A percentile compares a stretch with the other conserved stretches of the same genome.
These are phyloP conservation scores for Hyaena hyaena DNA, from an alignment of 2,113 vertebrate species.

Conservation along the genomic window DNA sequence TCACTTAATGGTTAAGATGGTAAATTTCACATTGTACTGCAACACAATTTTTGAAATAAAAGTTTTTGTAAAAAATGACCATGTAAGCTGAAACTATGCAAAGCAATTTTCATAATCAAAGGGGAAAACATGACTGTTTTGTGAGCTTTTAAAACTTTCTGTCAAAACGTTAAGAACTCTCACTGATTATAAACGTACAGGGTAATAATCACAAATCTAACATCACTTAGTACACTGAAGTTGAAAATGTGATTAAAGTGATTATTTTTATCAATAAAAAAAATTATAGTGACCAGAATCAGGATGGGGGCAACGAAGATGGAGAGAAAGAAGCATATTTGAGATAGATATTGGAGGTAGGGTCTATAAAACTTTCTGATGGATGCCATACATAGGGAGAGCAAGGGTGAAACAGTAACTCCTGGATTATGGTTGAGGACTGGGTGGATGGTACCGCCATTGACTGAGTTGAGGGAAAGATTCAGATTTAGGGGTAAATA, in stretches of 20 bases:
- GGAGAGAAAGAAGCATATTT: not conserved
- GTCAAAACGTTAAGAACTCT: not conserved
- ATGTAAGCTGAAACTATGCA: not conserved
- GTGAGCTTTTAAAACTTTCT: not conserved
- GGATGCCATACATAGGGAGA: not conserved
- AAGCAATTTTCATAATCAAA: constrained; percentile 3
- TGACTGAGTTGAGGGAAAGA: not conserved
- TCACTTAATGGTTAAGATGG: not conserved
- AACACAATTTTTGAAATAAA: not conserved
- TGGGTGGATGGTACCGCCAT: not conserved
- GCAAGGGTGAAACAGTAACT: no score
- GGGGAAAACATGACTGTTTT: not conserved
- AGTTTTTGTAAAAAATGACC: not conserved
- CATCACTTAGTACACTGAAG: not conserved
- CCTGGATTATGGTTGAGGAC: not conserved
- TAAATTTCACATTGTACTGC: not conserved
- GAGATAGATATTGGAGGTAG: not conserved
- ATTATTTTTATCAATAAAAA: not conserved
- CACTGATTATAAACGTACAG: not conserved
- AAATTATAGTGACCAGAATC: not conserved
- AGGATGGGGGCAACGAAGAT: no score
- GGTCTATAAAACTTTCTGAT: not conserved
- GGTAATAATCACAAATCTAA: not conserved
- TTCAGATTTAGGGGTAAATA: not conserved
- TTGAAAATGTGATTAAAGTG: not conserved